Evolutionary conservation across 2,797 vertebrate species (phyloP), one percentile per base, ranked within the genome.

Genomic region (Tiaroga cobitis): DNA sequence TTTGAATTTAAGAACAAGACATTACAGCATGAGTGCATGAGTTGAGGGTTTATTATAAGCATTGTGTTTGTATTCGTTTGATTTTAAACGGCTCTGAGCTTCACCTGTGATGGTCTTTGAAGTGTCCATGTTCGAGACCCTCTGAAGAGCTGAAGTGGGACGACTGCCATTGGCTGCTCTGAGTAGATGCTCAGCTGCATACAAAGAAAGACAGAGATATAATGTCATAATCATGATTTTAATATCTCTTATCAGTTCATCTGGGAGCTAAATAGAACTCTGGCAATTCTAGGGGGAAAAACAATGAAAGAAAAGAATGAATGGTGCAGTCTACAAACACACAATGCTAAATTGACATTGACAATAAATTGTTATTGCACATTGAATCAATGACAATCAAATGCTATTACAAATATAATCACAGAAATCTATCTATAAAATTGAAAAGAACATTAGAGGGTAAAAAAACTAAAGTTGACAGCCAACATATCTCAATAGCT

Each of bases 111-210:
- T 96, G 6, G 95, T 86, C 91, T 98, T 98, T 87, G 95, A 92
- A 88, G 95, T 93, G 90, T 99, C 97, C 94, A 98, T 97, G 74
- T 95, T 95, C 19, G 97, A 95, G 67, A 96, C 97, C 89, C 97
- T 95, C 13, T 97, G 97, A 85, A 98, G 92, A 39, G 90, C 93
- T 59, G 97, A 94, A 0, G 95, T 93, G 0, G 96, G 95, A 5
- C 97, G 93, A 91, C 94, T 96, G 46, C 95, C 91, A 0, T 97
- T 96, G 1, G 96, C 92, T 5, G 96, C 95, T 92, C 97, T 95
- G 90, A 99, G 90, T 70, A 98, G 93, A 90, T 98, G 97, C 46
- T 98, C 97, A 92, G 93, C 87, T 94, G 84, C 90, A 89, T 91
- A 87, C 0, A 81, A 69, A 80, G n/a, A 78, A 41, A 75, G 49